Percentiles rank a stretch among this genome's conserved stretches.
phyloP scores from a whole-genome alignment of 2,113 vertebrate species.

The Odocoileus virginianus region DNA sequence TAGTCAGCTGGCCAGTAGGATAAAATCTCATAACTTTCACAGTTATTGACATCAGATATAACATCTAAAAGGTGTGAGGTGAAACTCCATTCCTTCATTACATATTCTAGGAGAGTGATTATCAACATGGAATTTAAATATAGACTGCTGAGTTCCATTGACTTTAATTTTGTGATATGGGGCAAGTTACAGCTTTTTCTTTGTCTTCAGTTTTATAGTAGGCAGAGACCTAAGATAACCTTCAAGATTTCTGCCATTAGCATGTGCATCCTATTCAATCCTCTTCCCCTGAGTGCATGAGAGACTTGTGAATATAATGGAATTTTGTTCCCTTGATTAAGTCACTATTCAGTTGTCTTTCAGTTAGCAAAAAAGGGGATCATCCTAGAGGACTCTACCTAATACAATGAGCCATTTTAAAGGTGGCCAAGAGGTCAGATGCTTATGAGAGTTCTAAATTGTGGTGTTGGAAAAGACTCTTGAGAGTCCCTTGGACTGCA shows the following conservation, averaged over 20 bases:
- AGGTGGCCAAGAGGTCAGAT: not conserved
- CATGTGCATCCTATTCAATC: not conserved
- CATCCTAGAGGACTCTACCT: rapidly evolving
- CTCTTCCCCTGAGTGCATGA: not conserved
- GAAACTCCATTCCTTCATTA: not conserved
- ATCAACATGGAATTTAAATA: not conserved
- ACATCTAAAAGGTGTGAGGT: not conserved
- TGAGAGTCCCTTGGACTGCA: not conserved
- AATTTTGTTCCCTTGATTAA: not conserved
- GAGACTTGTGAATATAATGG: not conserved
- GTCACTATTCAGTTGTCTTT: not conserved
- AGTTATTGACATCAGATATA: not conserved
- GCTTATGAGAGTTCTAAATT: not conserved
- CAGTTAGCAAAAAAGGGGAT: not conserved
- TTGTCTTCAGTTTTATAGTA: not conserved
- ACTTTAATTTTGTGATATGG: not conserved
- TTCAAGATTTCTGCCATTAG: not conserved
- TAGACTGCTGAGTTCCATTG: not conserved
- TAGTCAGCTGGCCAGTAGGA: not conserved
- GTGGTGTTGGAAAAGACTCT: not conserved
- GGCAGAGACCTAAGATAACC: not conserved
- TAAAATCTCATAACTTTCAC: not conserved
- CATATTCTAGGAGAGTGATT: not conserved
- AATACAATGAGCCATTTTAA: not conserved
- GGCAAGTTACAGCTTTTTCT: not conserved